A percentile compares a stretch with the other conserved stretches of the same genome.
These are phyloP conservation scores for Pseudomyrmex dendroicus DNA, from an alignment of 1,140 invertebrate genomes.

Conservation along the genomic window DNA sequence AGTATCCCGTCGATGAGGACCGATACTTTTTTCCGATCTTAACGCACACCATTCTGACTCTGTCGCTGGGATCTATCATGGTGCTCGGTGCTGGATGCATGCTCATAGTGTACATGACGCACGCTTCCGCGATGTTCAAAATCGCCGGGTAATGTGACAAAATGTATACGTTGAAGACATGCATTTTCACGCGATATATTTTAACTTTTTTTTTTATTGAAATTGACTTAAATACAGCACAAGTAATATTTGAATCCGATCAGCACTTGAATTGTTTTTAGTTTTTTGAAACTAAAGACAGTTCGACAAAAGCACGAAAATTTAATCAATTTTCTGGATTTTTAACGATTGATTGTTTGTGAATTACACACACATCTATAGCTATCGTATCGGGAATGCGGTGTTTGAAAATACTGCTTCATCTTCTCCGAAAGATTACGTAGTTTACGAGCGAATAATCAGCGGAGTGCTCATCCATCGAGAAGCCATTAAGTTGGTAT, in stretches of 20 bases:
- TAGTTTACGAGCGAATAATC: constrained; percentile 6
- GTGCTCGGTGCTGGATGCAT: background rate
- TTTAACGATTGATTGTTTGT: background rate
- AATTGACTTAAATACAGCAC: too few relatives aligned
- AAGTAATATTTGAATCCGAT: too few relatives aligned
- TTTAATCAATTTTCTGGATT: background rate
- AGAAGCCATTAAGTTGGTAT: constrained; percentile 37
- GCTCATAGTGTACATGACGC: background rate
- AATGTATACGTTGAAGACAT: background rate
- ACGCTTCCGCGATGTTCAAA: constrained; percentile 30
- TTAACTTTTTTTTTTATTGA: too few relatives aligned
- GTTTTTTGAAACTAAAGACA: too few relatives aligned
- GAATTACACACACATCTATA: background rate
- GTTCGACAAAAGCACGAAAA: background rate
- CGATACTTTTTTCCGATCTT: constrained; percentile 20
- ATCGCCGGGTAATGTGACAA: constrained; percentile 30
- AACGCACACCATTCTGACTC: background rate
- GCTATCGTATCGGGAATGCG: constrained; percentile 11
- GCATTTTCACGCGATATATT: too few relatives aligned
- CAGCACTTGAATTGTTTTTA: too few relatives aligned
- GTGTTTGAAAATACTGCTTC: background rate
- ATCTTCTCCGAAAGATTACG: background rate
- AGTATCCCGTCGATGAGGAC: constrained; percentile 26
- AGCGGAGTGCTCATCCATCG: constrained; percentile 10
- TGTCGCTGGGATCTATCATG: background rate